Conservation (phyloP, 2,888 invertebrate species). For the Aromia moschata region DNA sequence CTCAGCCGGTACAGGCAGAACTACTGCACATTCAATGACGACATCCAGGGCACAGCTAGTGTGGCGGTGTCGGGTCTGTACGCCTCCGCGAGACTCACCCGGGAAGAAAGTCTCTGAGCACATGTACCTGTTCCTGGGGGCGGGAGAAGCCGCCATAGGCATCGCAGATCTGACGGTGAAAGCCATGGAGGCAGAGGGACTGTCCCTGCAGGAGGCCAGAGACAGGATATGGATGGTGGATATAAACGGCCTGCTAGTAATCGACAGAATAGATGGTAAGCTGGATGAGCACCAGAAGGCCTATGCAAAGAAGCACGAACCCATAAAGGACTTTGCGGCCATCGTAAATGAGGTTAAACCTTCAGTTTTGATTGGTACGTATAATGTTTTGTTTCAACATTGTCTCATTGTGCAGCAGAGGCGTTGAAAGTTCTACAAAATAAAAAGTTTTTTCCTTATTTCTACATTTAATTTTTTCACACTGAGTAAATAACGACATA, state of each 20-base stretch:
- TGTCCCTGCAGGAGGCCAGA: constrained; percentile 75
- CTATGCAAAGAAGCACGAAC: constrained; percentile 82
- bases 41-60: constrained; percentile 85
- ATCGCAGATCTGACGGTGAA: constrained; percentile 85
- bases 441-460: no score
- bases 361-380: constrained; percentile 84
- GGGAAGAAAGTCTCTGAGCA: constrained; percentile 82
- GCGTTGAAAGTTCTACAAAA: no score
- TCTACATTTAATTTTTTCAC: no score
- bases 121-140: constrained; percentile 90
- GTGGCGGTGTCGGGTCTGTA: constrained; percentile 95
- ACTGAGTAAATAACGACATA: no score
- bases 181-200: constrained; percentile 71
- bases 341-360: constrained; percentile 88
- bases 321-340: constrained; percentile 80
- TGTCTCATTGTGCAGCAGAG: no score
- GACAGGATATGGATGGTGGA: constrained; percentile 96
- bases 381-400: no score
- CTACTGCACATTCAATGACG: constrained; percentile 99
- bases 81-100: constrained; percentile 80
- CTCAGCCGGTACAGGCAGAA: constrained; percentile 88
- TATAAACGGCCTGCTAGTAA: constrained; percentile 87
- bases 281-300: constrained; percentile 75
- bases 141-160: constrained; percentile 69
- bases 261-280: constrained; percentile 70